phyloP scores from a whole-genome alignment of 2,797 vertebrate species.

The Galago senegalensis region DNA sequence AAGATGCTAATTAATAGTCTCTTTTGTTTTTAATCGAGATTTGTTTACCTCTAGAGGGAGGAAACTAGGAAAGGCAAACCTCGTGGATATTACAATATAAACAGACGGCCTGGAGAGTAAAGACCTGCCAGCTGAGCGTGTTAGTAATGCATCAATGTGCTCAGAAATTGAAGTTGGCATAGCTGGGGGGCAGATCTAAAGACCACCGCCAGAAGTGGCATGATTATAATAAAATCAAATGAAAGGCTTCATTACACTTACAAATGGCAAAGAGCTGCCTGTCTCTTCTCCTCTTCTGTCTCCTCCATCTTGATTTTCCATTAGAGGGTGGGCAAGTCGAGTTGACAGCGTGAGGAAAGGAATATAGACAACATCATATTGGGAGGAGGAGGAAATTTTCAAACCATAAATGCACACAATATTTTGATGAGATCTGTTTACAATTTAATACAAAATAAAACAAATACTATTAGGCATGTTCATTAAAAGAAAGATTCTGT shows the following conservation, averaged over 20 bases:
- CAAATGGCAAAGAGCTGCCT: slow-evolving; percentile 86
- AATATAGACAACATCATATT: slow-evolving; percentile 42
- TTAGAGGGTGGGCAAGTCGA: background rate
- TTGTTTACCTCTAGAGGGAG: slow-evolving; percentile 82
- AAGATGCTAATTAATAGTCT: slow-evolving; percentile 93
- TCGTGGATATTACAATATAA: slow-evolving; percentile 17
- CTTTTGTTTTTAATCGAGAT: slow-evolving; percentile 92
- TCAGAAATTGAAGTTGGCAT: slow-evolving; percentile 88
- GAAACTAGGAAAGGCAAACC: slow-evolving; percentile 61
- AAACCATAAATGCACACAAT: slow-evolving; percentile 65
- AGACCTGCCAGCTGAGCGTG: slow-evolving; percentile 84
- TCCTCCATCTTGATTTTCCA: slow-evolving; percentile 77
- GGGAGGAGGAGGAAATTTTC: slow-evolving; percentile 86
- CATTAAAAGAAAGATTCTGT: background rate
- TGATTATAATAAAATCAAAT: slow-evolving; percentile 88
- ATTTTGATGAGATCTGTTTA: background rate
- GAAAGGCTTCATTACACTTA: slow-evolving; percentile 86
- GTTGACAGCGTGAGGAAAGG: background rate
- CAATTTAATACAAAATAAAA: background rate
- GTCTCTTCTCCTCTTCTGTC: slow-evolving; percentile 84
- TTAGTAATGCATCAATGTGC: slow-evolving; percentile 86
- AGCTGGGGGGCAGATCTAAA: slow-evolving; percentile 87
- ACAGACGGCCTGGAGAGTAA: slow-evolving; percentile 80
- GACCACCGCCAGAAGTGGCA: slow-evolving; percentile 84
- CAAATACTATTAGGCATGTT: background rate